These are phyloP conservation scores for Scatophagus argus DNA, from an alignment of 2,113 vertebrate genomes.

Conservation along the genomic window DNA sequence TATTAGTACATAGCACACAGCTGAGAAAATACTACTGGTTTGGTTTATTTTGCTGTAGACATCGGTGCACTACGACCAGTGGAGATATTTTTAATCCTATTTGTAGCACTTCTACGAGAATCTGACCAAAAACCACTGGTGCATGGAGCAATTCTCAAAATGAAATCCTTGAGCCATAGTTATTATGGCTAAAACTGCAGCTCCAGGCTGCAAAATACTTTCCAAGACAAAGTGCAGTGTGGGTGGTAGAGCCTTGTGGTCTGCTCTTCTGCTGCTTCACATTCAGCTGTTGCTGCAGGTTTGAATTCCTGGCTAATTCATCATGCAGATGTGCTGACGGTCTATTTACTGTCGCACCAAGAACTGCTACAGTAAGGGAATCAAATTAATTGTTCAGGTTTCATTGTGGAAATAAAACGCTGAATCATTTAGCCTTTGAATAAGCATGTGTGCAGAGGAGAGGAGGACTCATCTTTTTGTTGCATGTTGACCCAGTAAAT, in stretches of 20 bases:
- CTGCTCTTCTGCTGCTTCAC: constrained; percentile 47
- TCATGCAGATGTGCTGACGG: constrained; percentile 74
- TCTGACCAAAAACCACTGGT: neutral
- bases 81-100: neutral
- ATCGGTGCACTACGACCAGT: neutral
- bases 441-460: constrained; percentile 64
- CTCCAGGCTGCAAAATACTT: constrained; percentile 3
- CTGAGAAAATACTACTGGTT: neutral
- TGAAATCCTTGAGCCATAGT: neutral
- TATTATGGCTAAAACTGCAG: constrained; percentile 11
- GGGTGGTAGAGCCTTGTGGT: constrained; percentile 31
- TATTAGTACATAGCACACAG: neutral
- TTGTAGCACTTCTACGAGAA: neutral
- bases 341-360: constrained; percentile 50
- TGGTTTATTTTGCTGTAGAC: neutral
- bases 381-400: constrained; percentile 68
- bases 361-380: constrained; percentile 72
- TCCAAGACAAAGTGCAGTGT: constrained; percentile 12
- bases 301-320: constrained; percentile 68
- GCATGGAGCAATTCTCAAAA: neutral
- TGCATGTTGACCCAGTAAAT: constrained; percentile 76
- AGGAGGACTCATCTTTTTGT: constrained; percentile 78
- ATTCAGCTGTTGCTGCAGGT: constrained; percentile 62
- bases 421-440: constrained; percentile 56
- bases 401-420: constrained; percentile 70